phyloP scores from a whole-genome alignment of 92 coral and sea anemone species.

The Parazoanthus darwini region DNA sequence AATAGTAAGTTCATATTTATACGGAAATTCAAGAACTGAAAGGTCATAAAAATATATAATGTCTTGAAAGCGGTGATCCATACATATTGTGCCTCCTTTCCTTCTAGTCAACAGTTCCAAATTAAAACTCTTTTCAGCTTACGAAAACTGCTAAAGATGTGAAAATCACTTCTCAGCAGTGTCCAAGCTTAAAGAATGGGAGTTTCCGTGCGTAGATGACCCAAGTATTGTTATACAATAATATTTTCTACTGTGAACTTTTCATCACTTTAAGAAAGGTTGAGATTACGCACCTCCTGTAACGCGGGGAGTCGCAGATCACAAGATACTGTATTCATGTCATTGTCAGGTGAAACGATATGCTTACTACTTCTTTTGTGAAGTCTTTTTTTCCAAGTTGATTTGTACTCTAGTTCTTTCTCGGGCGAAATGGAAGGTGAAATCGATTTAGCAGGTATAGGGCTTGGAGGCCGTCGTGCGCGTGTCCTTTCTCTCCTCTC shows the following conservation, averaged over 20 bases:
- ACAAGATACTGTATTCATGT: constrained; percentile 27
- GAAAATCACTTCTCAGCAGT: constrained; percentile 17
- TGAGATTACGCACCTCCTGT: constrained; percentile 36
- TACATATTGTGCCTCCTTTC: neutral
- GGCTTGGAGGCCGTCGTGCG: constrained; percentile 27
- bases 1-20: neutral
- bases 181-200: neutral
- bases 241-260: neutral
- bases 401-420: constrained; percentile 1
- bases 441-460: constrained; percentile 18
- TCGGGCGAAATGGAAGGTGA: constrained; percentile 4
- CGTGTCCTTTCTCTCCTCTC: constrained; percentile 25
- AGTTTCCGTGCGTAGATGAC: neutral
- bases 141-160: constrained; percentile 2
- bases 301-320: constrained; percentile 39
- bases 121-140: neutral
- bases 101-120: neutral
- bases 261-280: constrained; percentile 4
- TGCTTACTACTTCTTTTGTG: constrained; percentile 37
- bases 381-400: constrained; percentile 41
- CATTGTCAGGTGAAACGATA: constrained; percentile 30
- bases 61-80: neutral
- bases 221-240: neutral
- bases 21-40: neutral
- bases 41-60: neutral